These are phyloP conservation scores for Puntigrus tetrazona DNA, from an alignment of 2,113 vertebrate species.

Conservation along the genomic window DNA sequence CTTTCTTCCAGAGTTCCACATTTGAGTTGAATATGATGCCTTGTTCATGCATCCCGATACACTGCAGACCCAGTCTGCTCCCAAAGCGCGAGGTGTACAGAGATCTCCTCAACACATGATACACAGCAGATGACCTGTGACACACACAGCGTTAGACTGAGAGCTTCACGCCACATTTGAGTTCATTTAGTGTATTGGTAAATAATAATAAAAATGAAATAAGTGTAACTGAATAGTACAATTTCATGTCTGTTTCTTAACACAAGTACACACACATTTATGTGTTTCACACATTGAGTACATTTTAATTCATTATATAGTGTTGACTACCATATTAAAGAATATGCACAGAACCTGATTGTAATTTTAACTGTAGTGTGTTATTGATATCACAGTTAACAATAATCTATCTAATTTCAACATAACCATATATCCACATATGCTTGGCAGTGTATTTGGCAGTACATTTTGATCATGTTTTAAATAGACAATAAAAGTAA, in stretches of 20 bases:
- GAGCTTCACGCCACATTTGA: neutral
- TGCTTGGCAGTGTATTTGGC: too few species aligned
- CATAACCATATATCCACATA: too few species aligned
- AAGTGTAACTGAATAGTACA: too few species aligned
- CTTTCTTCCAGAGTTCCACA: conserved; percentile 82
- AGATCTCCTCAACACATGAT: conserved; percentile 84
- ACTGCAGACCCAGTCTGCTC: conserved; percentile 84
- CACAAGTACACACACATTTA: too few species aligned
- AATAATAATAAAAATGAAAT: too few species aligned
- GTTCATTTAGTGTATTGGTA: neutral
- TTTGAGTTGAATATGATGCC: conserved; percentile 96
- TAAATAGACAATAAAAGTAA: neutral
- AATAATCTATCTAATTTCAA: neutral
- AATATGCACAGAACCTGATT: neutral
- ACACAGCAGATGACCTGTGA: conserved; percentile 84
- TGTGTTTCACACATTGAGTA: too few species aligned
- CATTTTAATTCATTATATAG: neutral
- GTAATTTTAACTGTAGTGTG: neutral
- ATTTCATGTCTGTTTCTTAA: neutral
- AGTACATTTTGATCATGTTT: neutral
- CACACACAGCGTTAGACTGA: neutral
- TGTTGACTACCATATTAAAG: neutral
- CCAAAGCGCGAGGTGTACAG: conserved; percentile 88
- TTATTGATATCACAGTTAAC: neutral
- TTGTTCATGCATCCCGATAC: conserved; percentile 91